phyloP scores from a whole-genome alignment of 2,797 vertebrate genomes.

The Tenualosa thibaudeaui region DNA sequence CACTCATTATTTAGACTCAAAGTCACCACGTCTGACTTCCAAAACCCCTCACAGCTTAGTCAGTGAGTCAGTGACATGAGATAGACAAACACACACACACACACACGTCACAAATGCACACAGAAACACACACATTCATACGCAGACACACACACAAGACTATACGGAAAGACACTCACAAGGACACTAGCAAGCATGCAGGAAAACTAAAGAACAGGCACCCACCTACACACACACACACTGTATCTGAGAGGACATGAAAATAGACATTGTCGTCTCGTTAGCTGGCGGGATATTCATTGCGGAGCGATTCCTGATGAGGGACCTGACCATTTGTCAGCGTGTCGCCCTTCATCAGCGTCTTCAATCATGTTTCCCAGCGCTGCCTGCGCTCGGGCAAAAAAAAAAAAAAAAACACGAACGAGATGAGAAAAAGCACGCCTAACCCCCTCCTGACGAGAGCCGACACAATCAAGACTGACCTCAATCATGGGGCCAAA shows the following conservation, averaged over 20 bases:
- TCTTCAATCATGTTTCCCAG: constrained; percentile 33
- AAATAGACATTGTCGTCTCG: constrained; percentile 8
- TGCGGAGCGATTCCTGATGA: not conserved
- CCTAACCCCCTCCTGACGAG: not conserved
- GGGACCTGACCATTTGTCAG: constrained; percentile 21
- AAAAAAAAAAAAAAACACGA: constrained; percentile 17
- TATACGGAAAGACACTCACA: not conserved
- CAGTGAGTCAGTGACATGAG: not conserved
- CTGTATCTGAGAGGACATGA: not conserved
- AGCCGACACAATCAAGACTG: not conserved
- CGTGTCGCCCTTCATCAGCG: constrained; percentile 38
- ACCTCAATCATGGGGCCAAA: constrained; percentile 9
- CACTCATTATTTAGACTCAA: constrained; percentile 52
- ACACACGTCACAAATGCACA: not conserved
- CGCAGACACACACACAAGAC: not conserved
- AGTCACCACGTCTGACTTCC: constrained; percentile 51
- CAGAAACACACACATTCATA: not conserved
- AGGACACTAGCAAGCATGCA: not conserved
- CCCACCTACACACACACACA: not conserved
- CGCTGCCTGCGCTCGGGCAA: not conserved
- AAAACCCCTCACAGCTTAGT: constrained; percentile 9
- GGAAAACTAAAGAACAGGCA: constrained; percentile 14
- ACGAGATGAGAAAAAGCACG: too few relatives aligned
- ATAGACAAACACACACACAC: not conserved
- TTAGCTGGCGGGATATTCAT: not conserved